Base-by-base conservation (phyloP, 2,888 invertebrate species). In the Acrobasis repandana region DNA sequence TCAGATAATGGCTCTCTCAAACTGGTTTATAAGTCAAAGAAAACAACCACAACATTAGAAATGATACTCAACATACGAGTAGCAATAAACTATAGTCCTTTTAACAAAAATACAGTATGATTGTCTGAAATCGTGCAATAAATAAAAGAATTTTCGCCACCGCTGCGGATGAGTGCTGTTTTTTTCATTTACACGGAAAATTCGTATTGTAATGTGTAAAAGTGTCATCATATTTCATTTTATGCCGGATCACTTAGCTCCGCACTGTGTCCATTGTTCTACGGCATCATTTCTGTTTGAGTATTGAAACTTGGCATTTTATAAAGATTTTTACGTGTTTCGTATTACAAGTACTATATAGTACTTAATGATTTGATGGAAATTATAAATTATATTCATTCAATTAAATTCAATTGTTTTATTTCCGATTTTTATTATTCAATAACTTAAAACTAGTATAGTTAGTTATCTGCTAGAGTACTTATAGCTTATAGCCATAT, bases 191-290 rank as follows among this genome's bases (percentile, higher is more conserved):
- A 85, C 85, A 82, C 85, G 81, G 82, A 86, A 86, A 87, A 86
- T 86, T 87, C 86, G 83, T 90, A 90, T 88, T 88, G 90, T 90
- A 90, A 90, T 90, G 88, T 83, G 89, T 86, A 85, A 83, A 89
- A 89, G 85, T 90, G 90, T 90, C 90, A 86, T 86, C 90, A 86
- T 91, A 91, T 89, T 85, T 91, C 90, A 90, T 89, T 86, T 88
- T 86, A 84, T 86, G 85, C 87, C 85, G 88, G 90, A 88, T 90
- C 90, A 90, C 90, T 90, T 90, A 90, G 83, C 85, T 77, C 63
- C 79, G 67, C 15, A 49, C 67, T 58, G 83, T 85, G 59, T 85
- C 82, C 90, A 84, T 75, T 86, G 77, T 69, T 50, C 15, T 56
- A 61, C 74, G 56, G 15, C 46, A 14, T 20, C 16, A 48, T 48